Base-by-base conservation (phyloP, 2,888 invertebrate species). In the Cerastis leucographa region DNA sequence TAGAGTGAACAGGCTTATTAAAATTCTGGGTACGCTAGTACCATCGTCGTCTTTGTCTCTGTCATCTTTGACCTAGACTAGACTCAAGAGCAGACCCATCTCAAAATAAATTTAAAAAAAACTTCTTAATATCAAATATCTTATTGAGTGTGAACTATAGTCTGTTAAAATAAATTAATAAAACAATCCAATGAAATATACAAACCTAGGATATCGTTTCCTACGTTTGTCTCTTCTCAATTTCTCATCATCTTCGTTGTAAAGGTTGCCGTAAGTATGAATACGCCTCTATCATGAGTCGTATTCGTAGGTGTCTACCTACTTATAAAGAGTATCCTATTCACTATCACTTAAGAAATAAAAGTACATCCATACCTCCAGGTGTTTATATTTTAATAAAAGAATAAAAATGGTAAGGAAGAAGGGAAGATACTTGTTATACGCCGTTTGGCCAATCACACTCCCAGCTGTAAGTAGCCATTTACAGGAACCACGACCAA, bases 241-340 rank as follows among this genome's bases (percentile, higher is more conserved):
- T 54, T 54, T 54, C 5, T 9, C 11, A n/a, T 54, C n/a, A 11
- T 2, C 9, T 0, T 12, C 17, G 22, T n/a, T 22, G 51, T 40
- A 68, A n/a, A 22, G 1, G n/a, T 17, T 46, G 9, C 40, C n/a
- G 2, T 25, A n/a, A 29, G 14, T 59, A 42, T 25, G 7, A 42
- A 51, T 25, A 22, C 42, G 22, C 42, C 72, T 29, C 42, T 54
- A 67, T 17, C 51, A 67, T 72, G 72, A 72, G 11, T 54, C 49
- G 51, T 40, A 46, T 46, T 5, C 5, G 35, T 35, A n/a, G 1
- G n/a, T 44, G 61, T 25, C 71, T 49, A 49, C 49, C 71, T 49
- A 49, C 49, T 42, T 49, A 25, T 40, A 49, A 19, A 64, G 9
- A 64, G 6, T 19, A 49, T 49, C n/a, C 40, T 64, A 42, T 40